Percentiles rank a stretch among this genome's conserved stretches.
Evolutionary conservation across 1,140 invertebrate genomes (phyloP).

Genomic region (Scaptomyza graminum): DNA sequence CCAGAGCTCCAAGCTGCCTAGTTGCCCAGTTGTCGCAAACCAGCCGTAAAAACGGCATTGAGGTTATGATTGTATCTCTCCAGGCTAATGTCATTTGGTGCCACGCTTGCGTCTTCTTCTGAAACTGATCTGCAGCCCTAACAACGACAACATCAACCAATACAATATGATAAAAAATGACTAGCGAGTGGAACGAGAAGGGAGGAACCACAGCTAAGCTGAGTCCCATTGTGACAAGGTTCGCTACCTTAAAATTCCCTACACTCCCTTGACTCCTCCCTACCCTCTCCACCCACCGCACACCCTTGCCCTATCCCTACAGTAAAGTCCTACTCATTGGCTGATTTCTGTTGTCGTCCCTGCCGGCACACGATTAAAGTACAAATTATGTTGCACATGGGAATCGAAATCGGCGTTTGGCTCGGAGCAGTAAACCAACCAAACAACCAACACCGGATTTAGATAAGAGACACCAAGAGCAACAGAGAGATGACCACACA

Average conservation of each 20-base stretch:
- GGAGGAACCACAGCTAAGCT: not conserved
- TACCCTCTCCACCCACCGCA: no score
- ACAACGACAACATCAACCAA: constrained; percentile 3
- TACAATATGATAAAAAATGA: constrained; percentile 57
- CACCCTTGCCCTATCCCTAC: not conserved
- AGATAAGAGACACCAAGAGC: constrained; percentile 16
- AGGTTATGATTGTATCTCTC: constrained; percentile 31
- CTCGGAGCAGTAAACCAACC: constrained; percentile 6
- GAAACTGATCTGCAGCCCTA: constrained; percentile 20
- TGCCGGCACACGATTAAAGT: constrained; percentile 56
- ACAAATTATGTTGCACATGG: constrained; percentile 69
- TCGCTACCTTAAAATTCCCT: constrained; percentile 1
- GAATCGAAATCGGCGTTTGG: constrained; percentile 51
- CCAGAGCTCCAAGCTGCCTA: no score
- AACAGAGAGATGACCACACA: no score
- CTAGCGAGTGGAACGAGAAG: constrained; percentile 9
- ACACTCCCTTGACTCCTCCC: not conserved
- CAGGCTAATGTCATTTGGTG: constrained; percentile 43
- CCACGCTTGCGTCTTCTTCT: constrained; percentile 40
- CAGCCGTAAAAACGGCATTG: constrained; percentile 38
- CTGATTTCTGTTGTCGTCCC: constrained; percentile 5
- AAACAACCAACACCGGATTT: no score
- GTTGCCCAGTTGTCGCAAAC: constrained; percentile 13
- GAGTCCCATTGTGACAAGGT: constrained; percentile 18
- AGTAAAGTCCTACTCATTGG: not conserved